Percentiles rank a stretch among this genome's conserved stretches.
Evolutionary conservation across 2,797 vertebrate genomes (phyloP).

Genomic region (Echiichthys vipera): DNA sequence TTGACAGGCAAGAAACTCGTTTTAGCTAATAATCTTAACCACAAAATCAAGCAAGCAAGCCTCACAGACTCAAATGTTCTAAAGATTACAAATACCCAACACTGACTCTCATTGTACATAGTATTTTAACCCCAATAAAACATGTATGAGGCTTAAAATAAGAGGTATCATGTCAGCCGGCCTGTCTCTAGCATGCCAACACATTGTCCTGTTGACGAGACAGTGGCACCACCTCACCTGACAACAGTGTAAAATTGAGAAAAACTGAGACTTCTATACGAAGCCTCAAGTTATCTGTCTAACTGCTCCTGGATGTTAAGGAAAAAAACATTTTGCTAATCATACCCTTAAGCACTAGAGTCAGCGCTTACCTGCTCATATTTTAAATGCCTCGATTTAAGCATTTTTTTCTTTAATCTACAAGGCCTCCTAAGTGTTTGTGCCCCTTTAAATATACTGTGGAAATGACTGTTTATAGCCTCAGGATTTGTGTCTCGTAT

Average conservation of each 20-base stretch:
- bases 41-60: neutral
- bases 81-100: neutral
- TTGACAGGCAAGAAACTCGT: neutral
- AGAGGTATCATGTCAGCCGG: neutral
- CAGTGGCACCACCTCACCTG: neutral
- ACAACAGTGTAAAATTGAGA: neutral
- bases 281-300: slow-evolving; percentile 20
- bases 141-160: neutral
- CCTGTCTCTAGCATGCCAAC: neutral
- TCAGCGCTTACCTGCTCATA: slow-evolving; percentile 23
- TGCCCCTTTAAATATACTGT: slow-evolving; percentile 50
- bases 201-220: neutral
- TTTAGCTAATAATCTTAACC: neutral
- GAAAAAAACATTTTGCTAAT: slow-evolving; percentile 30
- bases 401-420: slow-evolving; percentile 51
- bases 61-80: neutral
- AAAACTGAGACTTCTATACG: slow-evolving; percentile 13
- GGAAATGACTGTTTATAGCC: slow-evolving; percentile 64
- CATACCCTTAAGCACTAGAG: slow-evolving; percentile 29
- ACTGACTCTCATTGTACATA: neutral
- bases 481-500: slow-evolving; percentile 55
- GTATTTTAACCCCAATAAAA: too few relatives aligned
- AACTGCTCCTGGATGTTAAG: slow-evolving; percentile 9
- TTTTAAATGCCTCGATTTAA: slow-evolving; percentile 45
- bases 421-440: slow-evolving; percentile 48